Conservation (phyloP, 2,888 invertebrate species). For the Pyrocoelia pectoralis region DNA sequence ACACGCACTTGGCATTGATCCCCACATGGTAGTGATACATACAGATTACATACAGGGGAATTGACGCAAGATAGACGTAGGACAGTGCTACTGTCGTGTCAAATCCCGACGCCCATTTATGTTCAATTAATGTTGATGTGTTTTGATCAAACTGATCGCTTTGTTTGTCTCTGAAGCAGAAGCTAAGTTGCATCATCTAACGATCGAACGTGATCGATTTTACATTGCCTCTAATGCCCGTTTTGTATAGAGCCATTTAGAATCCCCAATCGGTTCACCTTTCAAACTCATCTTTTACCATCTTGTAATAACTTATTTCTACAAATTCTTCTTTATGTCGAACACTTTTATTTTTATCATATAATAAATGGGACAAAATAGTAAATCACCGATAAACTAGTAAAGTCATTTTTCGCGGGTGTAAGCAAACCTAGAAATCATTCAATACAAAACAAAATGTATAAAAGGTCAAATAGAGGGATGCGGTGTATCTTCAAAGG, state of each 20-base stretch:
- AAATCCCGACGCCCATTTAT: conserved; percentile 41
- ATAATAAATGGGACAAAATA: too few relatives aligned
- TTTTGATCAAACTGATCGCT: conserved; percentile 38
- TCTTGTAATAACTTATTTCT: too few relatives aligned
- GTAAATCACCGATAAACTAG: too few relatives aligned
- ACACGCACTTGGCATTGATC: conserved; percentile 38
- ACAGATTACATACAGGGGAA: conserved; percentile 49
- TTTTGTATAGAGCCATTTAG: conserved; percentile 3
- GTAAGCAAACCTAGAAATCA: too few relatives aligned
- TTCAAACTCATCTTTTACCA: background rate
- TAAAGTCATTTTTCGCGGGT: too few relatives aligned
- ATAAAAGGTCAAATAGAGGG: too few relatives aligned
- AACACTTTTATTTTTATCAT: too few relatives aligned
- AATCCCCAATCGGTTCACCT: background rate
- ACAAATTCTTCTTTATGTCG: too few relatives aligned
- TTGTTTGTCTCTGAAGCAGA: conserved; percentile 27
- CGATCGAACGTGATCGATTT: conserved; percentile 37
- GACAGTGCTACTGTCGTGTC: conserved; percentile 42
- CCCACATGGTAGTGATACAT: conserved; percentile 43
- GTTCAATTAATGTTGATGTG: conserved; percentile 41
- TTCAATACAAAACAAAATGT: too few relatives aligned
- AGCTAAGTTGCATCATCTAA: conserved; percentile 27
- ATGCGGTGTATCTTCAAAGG: too few relatives aligned
- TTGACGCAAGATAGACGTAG: conserved; percentile 46
- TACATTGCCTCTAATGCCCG: conserved; percentile 26